Evolutionary conservation across 2,888 invertebrate genomes (phyloP).

Genomic region (Tridacna gigas): DNA sequence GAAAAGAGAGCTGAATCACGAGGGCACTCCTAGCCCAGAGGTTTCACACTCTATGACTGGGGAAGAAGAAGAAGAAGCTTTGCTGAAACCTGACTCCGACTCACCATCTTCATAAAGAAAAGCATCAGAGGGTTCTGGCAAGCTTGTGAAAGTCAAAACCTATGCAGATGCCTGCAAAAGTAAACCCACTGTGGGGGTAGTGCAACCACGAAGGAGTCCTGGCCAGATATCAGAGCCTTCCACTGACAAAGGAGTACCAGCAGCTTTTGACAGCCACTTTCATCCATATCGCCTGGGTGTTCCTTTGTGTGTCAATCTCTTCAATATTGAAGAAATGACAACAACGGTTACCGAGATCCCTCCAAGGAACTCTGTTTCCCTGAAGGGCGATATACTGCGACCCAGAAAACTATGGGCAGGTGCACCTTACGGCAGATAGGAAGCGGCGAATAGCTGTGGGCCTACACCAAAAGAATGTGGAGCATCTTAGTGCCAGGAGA

Average conservation of each 20-base stretch:
- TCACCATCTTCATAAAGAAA: not conserved
- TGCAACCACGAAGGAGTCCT: not conserved
- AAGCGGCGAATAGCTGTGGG: not conserved
- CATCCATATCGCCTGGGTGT: slow-evolving; percentile 1
- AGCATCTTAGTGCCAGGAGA: too few species aligned
- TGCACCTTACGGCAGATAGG: too few species aligned
- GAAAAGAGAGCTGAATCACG: not conserved
- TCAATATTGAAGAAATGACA: too few species aligned
- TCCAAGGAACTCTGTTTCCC: not conserved
- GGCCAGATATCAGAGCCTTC: too few species aligned
- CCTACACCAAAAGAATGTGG: not conserved
- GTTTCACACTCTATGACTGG: not conserved
- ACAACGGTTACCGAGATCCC: not conserved
- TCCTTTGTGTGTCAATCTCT: not conserved
- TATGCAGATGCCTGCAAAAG: too few species aligned
- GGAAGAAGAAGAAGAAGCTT: slow-evolving; percentile 11
- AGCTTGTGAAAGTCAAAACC: not conserved
- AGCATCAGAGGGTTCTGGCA: not conserved
- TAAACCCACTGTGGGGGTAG: too few species aligned
- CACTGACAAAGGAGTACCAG: too few species aligned
- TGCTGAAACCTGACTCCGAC: not conserved
- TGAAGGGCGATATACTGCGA: slow-evolving; percentile 4
- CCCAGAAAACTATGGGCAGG: slow-evolving; percentile 9
- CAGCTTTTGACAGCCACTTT: slow-evolving; percentile 16
- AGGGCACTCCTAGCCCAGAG: slow-evolving; percentile 1